Evolutionary conservation across 2,888 invertebrate genomes (phyloP).

Genomic region (Drosophila meridiana): DNA sequence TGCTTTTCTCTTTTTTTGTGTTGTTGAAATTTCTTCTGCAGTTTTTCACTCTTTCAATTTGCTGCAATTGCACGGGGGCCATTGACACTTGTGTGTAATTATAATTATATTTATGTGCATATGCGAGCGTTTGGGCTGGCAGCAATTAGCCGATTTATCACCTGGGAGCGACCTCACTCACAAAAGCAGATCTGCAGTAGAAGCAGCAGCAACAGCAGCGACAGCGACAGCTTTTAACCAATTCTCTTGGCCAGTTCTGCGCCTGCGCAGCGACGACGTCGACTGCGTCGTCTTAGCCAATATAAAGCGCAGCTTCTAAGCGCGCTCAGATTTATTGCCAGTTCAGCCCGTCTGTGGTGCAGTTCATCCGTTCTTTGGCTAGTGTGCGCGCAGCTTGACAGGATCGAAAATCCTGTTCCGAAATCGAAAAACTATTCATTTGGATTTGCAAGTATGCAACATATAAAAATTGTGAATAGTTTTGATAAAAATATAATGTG

Average conservation of each 20-base stretch:
- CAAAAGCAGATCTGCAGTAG: slow-evolving; percentile 30
- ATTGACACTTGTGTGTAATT: slow-evolving; percentile 60
- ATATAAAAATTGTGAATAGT: slow-evolving; percentile 11
- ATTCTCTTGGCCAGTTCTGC: slow-evolving; percentile 43
- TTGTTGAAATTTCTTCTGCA: slow-evolving; percentile 11
- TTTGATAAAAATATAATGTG: neutral
- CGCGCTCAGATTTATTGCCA: slow-evolving; percentile 63
- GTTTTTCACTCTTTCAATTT: slow-evolving; percentile 25
- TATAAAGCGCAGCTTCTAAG: slow-evolving; percentile 69
- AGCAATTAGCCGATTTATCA: slow-evolving; percentile 66
- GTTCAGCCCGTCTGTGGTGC: slow-evolving; percentile 46
- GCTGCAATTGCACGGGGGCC: slow-evolving; percentile 55
- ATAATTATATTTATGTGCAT: slow-evolving; percentile 26
- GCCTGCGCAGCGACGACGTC: slow-evolving; percentile 44
- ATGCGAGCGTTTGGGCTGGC: slow-evolving; percentile 39
- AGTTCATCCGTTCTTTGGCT: slow-evolving; percentile 23
- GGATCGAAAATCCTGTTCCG: slow-evolving; percentile 17
- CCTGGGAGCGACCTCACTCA: slow-evolving; percentile 34
- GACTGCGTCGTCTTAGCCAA: slow-evolving; percentile 53
- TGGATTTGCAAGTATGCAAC: slow-evolving; percentile 8
- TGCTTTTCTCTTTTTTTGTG: neutral
- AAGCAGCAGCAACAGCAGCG: slow-evolving; percentile 1
- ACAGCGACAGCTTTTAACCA: slow-evolving; percentile 11
- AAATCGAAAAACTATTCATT: neutral
- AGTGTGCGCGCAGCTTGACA: slow-evolving; percentile 2